Percentiles rank a stretch among this genome's conserved stretches.
phyloP scores from a whole-genome alignment of 2,797 vertebrate species.

The Chrosomus eos region DNA sequence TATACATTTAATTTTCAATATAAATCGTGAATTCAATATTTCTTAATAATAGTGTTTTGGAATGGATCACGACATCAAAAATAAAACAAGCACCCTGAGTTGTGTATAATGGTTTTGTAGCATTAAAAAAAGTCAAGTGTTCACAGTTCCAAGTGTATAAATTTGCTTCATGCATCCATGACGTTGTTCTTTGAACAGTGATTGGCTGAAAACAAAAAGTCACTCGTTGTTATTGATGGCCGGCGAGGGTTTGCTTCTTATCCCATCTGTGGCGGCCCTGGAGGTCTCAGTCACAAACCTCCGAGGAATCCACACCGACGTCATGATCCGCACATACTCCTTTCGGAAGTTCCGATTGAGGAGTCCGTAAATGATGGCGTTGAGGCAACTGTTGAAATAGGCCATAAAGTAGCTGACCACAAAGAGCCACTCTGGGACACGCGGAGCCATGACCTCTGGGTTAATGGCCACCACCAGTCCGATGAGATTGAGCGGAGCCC shows the following conservation, averaged over 20 bases:
- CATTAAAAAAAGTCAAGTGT: slow-evolving; percentile 57
- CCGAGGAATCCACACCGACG: slow-evolving; percentile 77
- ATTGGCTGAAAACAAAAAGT: slow-evolving; percentile 5
- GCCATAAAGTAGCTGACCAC: slow-evolving; percentile 87
- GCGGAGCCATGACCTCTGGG: slow-evolving; percentile 74
- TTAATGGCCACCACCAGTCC: slow-evolving; percentile 81
- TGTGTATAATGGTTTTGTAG: slow-evolving; percentile 69
- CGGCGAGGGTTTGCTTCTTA: slow-evolving; percentile 78
- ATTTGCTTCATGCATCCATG: slow-evolving; percentile 3
- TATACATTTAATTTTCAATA: slow-evolving; percentile 56
- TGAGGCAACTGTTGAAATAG: slow-evolving; percentile 86
- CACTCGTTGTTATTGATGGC: slow-evolving; percentile 77
- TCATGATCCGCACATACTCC: slow-evolving; percentile 84
- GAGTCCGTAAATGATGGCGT: slow-evolving; percentile 83
- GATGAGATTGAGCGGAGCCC: slow-evolving; percentile 85
- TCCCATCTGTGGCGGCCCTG: slow-evolving; percentile 72
- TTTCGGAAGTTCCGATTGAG: slow-evolving; percentile 85
- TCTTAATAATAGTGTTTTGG: slow-evolving; percentile 48
- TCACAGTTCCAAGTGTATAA: slow-evolving; percentile 57
- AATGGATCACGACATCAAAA: slow-evolving; percentile 61
- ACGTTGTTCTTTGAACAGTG: slow-evolving; percentile 1
- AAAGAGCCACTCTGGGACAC: slow-evolving; percentile 81
- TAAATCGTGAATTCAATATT: slow-evolving; percentile 49
- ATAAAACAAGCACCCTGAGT: slow-evolving; percentile 74
- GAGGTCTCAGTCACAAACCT: slow-evolving; percentile 80